phyloP scores from a whole-genome alignment of 2,113 vertebrate species.

The Eulemur rufifrons region DNA sequence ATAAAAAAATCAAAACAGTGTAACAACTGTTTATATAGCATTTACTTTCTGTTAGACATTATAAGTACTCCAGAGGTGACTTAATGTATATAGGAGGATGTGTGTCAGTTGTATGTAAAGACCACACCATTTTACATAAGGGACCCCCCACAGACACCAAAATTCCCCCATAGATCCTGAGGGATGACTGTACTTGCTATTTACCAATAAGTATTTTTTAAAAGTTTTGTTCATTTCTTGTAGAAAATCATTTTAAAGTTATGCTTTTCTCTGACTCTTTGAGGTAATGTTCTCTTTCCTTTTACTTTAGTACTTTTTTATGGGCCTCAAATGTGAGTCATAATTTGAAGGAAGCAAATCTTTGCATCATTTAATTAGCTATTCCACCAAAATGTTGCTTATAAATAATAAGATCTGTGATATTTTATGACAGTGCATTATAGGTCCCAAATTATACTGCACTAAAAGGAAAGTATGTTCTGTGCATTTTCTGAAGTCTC shows the following conservation, averaged over 20 bases:
- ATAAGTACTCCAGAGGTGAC: too few relatives aligned
- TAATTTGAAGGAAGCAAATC: constrained; percentile 42
- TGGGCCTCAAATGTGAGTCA: constrained; percentile 43
- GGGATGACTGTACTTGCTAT: not conserved
- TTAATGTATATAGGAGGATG: too few relatives aligned
- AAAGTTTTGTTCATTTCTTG: not conserved
- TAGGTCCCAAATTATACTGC: not conserved
- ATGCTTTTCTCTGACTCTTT: not conserved
- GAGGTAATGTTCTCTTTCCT: constrained; percentile 50
- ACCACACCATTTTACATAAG: too few relatives aligned
- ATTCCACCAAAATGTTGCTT: constrained; percentile 9
- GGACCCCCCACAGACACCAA: too few relatives aligned
- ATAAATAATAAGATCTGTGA: constrained; percentile 41
- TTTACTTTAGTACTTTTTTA: constrained; percentile 53
- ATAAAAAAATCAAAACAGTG: not conserved
- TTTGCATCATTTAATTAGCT: constrained; percentile 48
- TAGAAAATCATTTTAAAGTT: not conserved
- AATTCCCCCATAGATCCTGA: too few relatives aligned
- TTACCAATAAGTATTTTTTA: not conserved
- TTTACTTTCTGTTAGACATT: too few relatives aligned
- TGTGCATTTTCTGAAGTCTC: not conserved
- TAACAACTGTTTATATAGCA: not conserved
- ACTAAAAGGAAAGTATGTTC: not conserved
- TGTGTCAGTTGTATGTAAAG: too few relatives aligned
- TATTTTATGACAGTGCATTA: constrained; percentile 22